Evolutionary conservation across 1,140 invertebrate genomes (phyloP), one percentile per base, ranked within the genome.

Genomic region (Microplitis demolitor): DNA sequence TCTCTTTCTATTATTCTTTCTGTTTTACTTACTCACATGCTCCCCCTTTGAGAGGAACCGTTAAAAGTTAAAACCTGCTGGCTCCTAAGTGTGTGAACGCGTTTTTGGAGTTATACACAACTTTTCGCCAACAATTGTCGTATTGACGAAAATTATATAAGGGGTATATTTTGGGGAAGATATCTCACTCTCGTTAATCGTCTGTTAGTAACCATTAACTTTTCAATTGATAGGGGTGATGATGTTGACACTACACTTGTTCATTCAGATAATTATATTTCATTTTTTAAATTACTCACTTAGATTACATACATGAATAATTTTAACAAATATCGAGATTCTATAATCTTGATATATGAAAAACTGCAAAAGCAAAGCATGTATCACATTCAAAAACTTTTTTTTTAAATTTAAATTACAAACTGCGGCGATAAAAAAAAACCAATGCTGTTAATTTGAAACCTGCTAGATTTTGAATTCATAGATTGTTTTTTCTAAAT

Each of bases 61-160:
- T 86, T 87, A 82, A 83, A 85, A 87, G 81, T 82, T 81, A 80
- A 86, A 85, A 86, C 84, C 84, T 85, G 84, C 80, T 85, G 79
- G 73, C 71, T 66, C 72, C 39, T 66, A 58, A 5, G 56, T 58
- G 45, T 74, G 69, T 67, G 68, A 70, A 70, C 61, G 68, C 68
- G 61, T 50, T 70, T 50, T 37, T 69, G 9, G 14, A n/a, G 34
- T 62, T 62, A 33, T 60, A 34, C 58, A 34, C 16, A 24, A 60
- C 9, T 24, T 60, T 60, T 60, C 24, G 58, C 53, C 16, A 54
- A 54, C 53, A 14, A 54, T 54, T 54, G 53, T 54, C 16, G 16
- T 54, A 16, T 54, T 14, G 53, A 54, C n/a, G 13, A 14, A 54
- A 14, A 54, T 54, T 54, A 14, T 8, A 8, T 54, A 54, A 56